Conservation (phyloP, 2,797 vertebrate genomes). For the Channallabes apus region DNA sequence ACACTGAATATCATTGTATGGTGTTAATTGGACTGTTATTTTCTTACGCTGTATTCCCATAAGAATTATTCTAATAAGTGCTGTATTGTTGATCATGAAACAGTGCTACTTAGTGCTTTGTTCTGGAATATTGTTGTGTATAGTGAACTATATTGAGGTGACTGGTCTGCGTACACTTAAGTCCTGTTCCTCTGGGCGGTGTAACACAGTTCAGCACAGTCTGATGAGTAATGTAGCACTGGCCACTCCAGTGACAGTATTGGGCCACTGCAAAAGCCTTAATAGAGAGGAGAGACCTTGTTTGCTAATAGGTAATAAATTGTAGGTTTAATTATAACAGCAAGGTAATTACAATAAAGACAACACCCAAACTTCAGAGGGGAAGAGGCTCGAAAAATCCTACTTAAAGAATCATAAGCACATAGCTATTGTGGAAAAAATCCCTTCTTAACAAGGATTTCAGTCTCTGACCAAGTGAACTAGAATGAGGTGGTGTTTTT, state of each 20-base stretch:
- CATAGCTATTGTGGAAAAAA: constrained; percentile 47
- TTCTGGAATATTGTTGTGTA: constrained; percentile 34
- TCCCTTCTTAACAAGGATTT: neutral
- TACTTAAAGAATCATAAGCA: constrained; percentile 55
- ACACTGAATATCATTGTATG: constrained; percentile 19
- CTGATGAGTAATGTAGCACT: constrained; percentile 61
- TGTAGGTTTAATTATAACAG: constrained; percentile 62
- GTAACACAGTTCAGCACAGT: constrained; percentile 44
- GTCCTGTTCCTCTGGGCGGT: constrained; percentile 48
- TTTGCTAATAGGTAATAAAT: constrained; percentile 62
- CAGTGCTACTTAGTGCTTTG: constrained; percentile 8
- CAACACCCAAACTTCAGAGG: constrained; percentile 52
- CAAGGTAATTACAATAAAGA: constrained; percentile 59
- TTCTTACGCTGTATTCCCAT: neutral
- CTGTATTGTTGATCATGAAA: constrained; percentile 21
- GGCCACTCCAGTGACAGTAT: constrained; percentile 66
- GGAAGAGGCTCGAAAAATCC: constrained; percentile 45
- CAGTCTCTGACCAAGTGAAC: neutral
- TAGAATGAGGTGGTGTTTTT: neutral
- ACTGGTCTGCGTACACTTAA: constrained; percentile 35
- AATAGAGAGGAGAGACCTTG: constrained; percentile 46
- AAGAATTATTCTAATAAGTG: constrained; percentile 7
- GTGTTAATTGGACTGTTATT: constrained; percentile 1
- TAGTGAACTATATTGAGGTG: constrained; percentile 30
- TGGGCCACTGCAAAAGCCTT: constrained; percentile 63